Evolutionary conservation across 1,140 invertebrate species (phyloP).

Genomic region (Drosophila sulfurigaster): DNA sequence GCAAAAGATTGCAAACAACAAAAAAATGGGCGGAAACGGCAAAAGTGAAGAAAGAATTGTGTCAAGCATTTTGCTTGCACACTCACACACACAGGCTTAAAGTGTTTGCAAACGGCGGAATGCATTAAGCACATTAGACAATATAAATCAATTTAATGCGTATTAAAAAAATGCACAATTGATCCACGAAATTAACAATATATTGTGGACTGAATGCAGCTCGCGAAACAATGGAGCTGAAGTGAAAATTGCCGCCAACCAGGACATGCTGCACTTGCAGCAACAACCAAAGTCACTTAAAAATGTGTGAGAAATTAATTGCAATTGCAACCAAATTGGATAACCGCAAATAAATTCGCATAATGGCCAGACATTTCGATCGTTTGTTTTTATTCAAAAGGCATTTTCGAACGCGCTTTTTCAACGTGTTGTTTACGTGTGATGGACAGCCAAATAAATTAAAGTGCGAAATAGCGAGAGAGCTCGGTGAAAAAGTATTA

Average conservation of each 20-base stretch:
- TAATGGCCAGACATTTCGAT: conserved; percentile 44
- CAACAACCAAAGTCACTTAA: conserved; percentile 59
- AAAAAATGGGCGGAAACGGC: background rate
- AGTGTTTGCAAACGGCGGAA: conserved; percentile 3
- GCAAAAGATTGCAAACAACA: conserved; percentile 52
- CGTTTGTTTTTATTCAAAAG: conserved; percentile 18
- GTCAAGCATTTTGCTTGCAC: conserved; percentile 61
- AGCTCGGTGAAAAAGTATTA: background rate
- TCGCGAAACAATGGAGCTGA: background rate
- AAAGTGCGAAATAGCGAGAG: background rate
- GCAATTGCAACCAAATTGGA: conserved; percentile 68
- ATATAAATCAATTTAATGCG: conserved; percentile 9
- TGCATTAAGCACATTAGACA: conserved; percentile 25
- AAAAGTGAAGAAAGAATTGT: conserved; percentile 52
- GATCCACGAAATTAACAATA: conserved; percentile 18
- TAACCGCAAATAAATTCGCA: conserved; percentile 67
- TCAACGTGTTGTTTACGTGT: conserved; percentile 32
- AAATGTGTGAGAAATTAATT: conserved; percentile 78
- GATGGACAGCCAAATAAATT: conserved; percentile 1
- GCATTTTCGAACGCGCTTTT: conserved; percentile 21
- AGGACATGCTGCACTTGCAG: background rate
- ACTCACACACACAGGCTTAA: conserved; percentile 21
- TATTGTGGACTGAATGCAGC: background rate
- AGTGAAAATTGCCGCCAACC: background rate
- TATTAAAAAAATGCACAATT: conserved; percentile 8